Evolutionary conservation across 1,140 invertebrate species (phyloP), one percentile per base, ranked within the genome.

Genomic region (Onthophagus taurus): DNA sequence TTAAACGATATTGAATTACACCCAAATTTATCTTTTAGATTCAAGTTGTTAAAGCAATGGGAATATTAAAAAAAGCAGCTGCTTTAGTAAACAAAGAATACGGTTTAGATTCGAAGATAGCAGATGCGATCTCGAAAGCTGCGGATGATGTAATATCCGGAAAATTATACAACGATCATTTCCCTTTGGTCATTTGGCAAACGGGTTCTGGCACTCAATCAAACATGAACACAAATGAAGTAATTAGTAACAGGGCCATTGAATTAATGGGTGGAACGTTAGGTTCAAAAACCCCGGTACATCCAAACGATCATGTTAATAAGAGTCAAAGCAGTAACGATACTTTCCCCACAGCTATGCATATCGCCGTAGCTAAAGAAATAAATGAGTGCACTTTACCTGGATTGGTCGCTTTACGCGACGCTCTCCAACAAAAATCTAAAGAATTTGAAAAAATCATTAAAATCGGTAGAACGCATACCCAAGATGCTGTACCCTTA

Each of bases 221-320:
- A 11, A 99, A 99, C 67, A 99, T 99, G 97, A 99, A 99, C 63
- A 89, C 92, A 1, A 99, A 99, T 68, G 97, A 99, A 77, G 84
- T 89, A 0, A 88, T 91, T 33, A 78, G 85, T 31, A 99, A 99
- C 68, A 74, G 93, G 36, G 96, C 97, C 2, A 99, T 98, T 60
- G 87, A 99, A 71, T 69, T 97, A 34, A 52, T 98, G 20, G 95
- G 93, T 16, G 96, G 96, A 11, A 72, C 84, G 57, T 69, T 99
- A 4, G 97, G 97, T 26, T 87, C 83, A 11, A 98, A 98, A 67
- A 78, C 67, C 36, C 93, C 93, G 0, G 92, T 99, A 0, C 96
- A 99, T 71, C 97, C 97, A 2, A 99, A 99, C 69, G 97, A 99
- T 65, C 97, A 99, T 71, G 96, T 99, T 16, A 99, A 99, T 67